Percentiles rank a stretch among this genome's conserved stretches.
These are phyloP conservation scores for Apantesis nais DNA, from an alignment of 2,888 invertebrate genomes.

Conservation along the genomic window DNA sequence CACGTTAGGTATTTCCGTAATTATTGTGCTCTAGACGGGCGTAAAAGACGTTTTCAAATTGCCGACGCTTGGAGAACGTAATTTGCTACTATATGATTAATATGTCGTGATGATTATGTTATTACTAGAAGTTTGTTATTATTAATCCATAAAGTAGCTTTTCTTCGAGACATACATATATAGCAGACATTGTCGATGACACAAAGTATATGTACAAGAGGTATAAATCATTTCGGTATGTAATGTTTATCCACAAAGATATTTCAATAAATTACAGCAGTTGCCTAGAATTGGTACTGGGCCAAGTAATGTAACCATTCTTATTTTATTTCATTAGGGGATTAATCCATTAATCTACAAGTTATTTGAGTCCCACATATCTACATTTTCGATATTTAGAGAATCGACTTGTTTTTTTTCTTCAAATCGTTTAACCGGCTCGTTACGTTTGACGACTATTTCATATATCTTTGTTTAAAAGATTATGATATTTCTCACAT, in stretches of 20 bases:
- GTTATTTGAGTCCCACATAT: not conserved
- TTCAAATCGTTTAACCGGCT: not conserved
- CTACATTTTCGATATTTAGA: not conserved
- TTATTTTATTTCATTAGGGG: not conserved
- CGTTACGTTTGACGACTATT: no score
- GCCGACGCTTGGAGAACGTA: no score
- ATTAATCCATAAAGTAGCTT: no score
- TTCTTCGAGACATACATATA: no score
- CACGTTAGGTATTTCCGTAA: no score
- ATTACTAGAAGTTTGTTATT: no score
- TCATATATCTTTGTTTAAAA: not conserved
- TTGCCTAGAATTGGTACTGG: slow-evolving; percentile 1
- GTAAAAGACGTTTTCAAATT: no score
- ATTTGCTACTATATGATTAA: no score
- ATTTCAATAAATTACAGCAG: not conserved
- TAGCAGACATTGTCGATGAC: no score
- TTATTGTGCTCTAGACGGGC: no score
- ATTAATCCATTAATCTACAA: slow-evolving; percentile 9
- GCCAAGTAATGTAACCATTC: not conserved
- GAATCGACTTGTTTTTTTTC: not conserved
- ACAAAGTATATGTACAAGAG: no score
- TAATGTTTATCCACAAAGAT: not conserved
- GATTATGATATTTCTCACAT: not conserved
- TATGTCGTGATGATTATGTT: no score
- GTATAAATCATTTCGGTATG: not conserved